These are phyloP conservation scores for Mesocentrotus franciscanus DNA, from an alignment of 53 echinoderm and acorn worm genomes.

Conservation along the genomic window DNA sequence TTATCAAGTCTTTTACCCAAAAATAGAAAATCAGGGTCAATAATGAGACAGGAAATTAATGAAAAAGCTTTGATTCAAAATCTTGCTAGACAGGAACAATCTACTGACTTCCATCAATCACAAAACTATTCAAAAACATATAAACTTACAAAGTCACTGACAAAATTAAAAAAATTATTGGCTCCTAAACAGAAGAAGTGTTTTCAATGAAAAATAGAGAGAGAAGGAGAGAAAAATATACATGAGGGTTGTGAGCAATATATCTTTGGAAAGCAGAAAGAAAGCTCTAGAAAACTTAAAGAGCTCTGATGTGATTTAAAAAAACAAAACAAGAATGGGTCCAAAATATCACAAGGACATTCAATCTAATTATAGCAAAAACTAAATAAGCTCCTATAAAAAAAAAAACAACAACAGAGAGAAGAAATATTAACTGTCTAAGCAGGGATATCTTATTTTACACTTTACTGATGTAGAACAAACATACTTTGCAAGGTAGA, in stretches of 20 bases:
- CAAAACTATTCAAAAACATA: not conserved
- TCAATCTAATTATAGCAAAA: too few relatives aligned
- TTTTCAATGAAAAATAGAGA: not conserved
- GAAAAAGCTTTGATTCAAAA: not conserved
- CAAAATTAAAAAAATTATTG: not conserved
- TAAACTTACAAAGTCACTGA: not conserved
- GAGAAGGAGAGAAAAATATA: not conserved
- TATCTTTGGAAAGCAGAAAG: too few relatives aligned
- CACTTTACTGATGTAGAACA: not conserved
- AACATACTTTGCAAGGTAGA: not conserved
- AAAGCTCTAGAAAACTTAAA: too few relatives aligned
- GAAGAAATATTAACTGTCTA: too few relatives aligned
- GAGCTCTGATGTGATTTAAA: too few relatives aligned
- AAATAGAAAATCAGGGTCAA: not conserved
- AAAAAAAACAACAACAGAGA: not conserved
- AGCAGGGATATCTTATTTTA: not conserved
- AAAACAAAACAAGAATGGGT: too few relatives aligned
- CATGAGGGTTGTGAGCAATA: not conserved
- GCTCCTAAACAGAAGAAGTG: not conserved
- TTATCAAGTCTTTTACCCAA: not conserved
- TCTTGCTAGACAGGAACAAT: not conserved
- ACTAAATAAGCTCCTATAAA: too few relatives aligned
- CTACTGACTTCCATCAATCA: conserved; percentile 24
- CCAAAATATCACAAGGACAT: too few relatives aligned
- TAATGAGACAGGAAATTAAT: not conserved